Evolutionary conservation across 2,888 invertebrate species (phyloP), one percentile per base, ranked within the genome.

Genomic region (Acleris literana): DNA sequence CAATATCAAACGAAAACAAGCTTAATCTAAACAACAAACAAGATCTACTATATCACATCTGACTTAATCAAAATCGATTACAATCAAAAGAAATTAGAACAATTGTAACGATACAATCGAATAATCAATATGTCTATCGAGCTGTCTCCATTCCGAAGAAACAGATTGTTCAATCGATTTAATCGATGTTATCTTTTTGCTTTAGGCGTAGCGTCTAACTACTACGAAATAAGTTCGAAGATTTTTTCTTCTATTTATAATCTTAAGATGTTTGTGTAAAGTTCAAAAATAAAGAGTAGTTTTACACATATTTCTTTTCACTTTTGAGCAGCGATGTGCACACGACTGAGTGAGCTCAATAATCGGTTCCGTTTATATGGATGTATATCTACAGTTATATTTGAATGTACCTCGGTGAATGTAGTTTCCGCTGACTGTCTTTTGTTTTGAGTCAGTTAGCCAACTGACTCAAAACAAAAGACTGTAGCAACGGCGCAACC

Each of bases 71-170:
- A 13, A n/a, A 59, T 55, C 49, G n/a, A 49, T 49, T 54, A 60
- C 59, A 54, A 64, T 55, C 39, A 48, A 11, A 52, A 53, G 57
- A 56, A 56, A 65, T 46, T 53, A 48, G 58, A 65, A 61, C 65
- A 46, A 61, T 51, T 20, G 33, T 39, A 18, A 22, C 46, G 64
- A 64, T 46, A 22, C n/a, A 39, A 54, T 51, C 63, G 39, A 55
- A 13, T 25, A 43, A 51, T 51, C 60, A 59, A 49, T 64, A 60
- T 49, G 39, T 55, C 25, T 29, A 61, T 44, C 60, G 51, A 65
- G 60, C 49, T 64, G 64, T 64, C 64, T 64, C 55, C 60, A 61
- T 54, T 18, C 9, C n/a, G 33, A 17, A 33, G 3, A 2, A 9
- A 9, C 33, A 16, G 44, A 56, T 56, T 56, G 56, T 44, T 55